Conservation (phyloP, 2,797 vertebrate species). For the Apogon hyalosoma region DNA sequence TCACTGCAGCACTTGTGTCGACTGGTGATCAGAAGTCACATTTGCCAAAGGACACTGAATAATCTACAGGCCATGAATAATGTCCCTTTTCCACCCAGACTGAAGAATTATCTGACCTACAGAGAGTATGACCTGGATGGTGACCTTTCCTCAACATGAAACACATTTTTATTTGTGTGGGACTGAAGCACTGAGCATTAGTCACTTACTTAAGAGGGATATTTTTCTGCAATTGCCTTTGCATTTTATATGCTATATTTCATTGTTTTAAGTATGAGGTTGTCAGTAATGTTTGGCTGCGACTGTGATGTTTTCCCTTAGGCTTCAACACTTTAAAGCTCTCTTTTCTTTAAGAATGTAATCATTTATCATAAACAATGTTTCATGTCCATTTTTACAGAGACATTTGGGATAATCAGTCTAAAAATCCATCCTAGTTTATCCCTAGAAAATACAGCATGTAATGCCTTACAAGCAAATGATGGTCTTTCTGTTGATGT, state of each 20-base stretch:
- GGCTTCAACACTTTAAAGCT: not conserved
- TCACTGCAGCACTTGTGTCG: conserved; percentile 89
- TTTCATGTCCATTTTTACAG: not conserved
- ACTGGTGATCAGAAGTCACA: conserved; percentile 85
- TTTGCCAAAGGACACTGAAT: conserved; percentile 83
- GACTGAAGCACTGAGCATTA: conserved; percentile 3
- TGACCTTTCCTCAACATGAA: conserved; percentile 41
- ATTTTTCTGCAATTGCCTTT: not conserved
- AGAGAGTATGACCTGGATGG: conserved; percentile 85
- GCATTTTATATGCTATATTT: not conserved
- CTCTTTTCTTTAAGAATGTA: not conserved
- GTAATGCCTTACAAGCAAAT: not conserved
- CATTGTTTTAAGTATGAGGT: not conserved
- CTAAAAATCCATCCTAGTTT: not conserved
- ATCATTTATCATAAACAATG: not conserved
- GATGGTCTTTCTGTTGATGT: conserved; percentile 1
- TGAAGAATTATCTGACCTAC: conserved; percentile 88
- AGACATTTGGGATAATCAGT: not conserved
- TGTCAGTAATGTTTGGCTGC: not conserved
- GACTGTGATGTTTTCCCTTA: not conserved
- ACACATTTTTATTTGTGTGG: not conserved
- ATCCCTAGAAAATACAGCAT: not conserved
- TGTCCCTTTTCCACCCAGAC: conserved; percentile 81
- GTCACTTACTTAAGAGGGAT: not conserved
- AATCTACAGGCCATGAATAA: conserved; percentile 77